phyloP scores from a whole-genome alignment of 2,888 invertebrate genomes.

The Drosophila infuscata region DNA sequence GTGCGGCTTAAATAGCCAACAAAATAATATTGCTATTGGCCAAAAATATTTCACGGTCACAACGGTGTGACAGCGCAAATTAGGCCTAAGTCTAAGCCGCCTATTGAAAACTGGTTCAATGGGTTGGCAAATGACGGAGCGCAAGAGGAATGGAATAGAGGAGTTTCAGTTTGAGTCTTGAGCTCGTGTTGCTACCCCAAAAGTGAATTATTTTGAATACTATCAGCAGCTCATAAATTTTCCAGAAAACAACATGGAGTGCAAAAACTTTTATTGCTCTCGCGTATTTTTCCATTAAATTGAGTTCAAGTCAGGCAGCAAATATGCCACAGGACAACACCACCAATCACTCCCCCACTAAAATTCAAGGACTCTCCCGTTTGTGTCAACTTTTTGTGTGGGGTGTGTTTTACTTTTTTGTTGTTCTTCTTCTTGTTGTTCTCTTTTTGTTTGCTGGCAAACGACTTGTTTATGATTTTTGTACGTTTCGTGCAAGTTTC shows the following conservation, averaged over 20 bases:
- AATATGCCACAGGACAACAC: slow-evolving; percentile 69
- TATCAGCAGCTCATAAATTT: slow-evolving; percentile 77
- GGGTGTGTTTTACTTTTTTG: slow-evolving; percentile 17
- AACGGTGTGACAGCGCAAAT: slow-evolving; percentile 62
- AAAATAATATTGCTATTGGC: slow-evolving; percentile 22
- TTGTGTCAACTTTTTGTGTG: slow-evolving; percentile 68
- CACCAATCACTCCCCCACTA: slow-evolving; percentile 10
- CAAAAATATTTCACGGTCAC: slow-evolving; percentile 70
- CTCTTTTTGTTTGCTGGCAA: slow-evolving; percentile 29
- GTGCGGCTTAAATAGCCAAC: slow-evolving; percentile 62
- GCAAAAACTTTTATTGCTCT: slow-evolving; percentile 69
- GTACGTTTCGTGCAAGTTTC: slow-evolving; percentile 62
- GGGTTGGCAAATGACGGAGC: slow-evolving; percentile 41
- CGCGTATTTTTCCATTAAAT: slow-evolving; percentile 84
- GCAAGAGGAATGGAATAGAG: too few species aligned
- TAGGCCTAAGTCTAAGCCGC: slow-evolving; percentile 64
- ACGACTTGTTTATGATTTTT: slow-evolving; percentile 75
- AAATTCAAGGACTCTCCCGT: slow-evolving; percentile 38
- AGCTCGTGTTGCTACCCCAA: slow-evolving; percentile 5
- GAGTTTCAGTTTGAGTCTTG: slow-evolving; percentile 18
- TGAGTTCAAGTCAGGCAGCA: slow-evolving; percentile 83
- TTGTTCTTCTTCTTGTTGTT: neutral
- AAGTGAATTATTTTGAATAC: slow-evolving; percentile 76
- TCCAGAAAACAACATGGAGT: slow-evolving; percentile 39
- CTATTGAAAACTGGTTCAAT: slow-evolving; percentile 67